Conservation (phyloP, 2,797 vertebrate genomes). For the Halcyon badia region DNA sequence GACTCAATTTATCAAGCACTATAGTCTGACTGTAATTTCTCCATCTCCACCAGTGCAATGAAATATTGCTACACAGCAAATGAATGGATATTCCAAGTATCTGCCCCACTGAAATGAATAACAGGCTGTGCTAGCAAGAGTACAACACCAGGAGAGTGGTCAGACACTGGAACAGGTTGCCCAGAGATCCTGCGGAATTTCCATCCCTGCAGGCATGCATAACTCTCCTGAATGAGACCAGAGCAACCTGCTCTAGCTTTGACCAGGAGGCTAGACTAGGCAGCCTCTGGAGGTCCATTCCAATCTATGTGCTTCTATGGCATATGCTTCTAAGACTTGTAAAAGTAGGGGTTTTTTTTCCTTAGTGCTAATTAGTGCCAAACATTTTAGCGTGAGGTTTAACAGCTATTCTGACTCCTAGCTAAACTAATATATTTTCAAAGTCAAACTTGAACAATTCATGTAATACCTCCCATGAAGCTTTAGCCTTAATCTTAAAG, state of each 20-base stretch:
- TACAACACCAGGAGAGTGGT: neutral
- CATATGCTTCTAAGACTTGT: neutral
- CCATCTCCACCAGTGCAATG: accelerated
- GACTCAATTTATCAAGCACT: neutral
- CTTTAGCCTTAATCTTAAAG: neutral
- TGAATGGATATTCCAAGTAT: neutral
- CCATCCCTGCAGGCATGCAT: neutral
- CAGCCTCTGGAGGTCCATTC: neutral
- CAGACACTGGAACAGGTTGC: neutral
- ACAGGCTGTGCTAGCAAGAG: neutral
- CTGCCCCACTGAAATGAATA: neutral
- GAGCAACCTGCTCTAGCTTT: neutral
- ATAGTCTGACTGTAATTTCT: neutral
- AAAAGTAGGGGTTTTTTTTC: neutral
- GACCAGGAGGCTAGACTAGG: neutral
- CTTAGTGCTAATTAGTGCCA: neutral
- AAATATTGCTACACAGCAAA: neutral
- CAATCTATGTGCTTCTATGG: neutral
- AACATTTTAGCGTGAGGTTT: neutral
- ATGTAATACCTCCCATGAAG: neutral
- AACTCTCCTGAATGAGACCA: neutral
- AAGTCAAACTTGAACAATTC: neutral
- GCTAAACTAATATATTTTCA: neutral
- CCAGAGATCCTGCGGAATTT: neutral
- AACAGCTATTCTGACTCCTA: neutral